Base-by-base conservation (phyloP, 2,797 vertebrate species). In the Kryptopterus vitreolus region DNA sequence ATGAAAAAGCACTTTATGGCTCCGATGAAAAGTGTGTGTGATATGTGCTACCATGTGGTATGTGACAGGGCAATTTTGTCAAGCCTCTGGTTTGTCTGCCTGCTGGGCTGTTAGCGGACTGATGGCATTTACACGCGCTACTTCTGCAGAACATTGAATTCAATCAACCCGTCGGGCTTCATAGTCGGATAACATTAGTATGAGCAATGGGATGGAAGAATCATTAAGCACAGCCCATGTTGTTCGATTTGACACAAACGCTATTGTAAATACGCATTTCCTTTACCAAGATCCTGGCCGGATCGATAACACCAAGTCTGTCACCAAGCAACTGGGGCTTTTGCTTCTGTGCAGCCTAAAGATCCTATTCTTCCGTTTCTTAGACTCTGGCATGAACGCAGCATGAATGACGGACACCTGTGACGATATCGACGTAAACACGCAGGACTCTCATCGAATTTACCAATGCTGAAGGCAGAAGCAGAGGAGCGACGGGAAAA, bases 241-340 rank as follows among this genome's bases (percentile, higher is more conserved):
- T 58, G 50, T 68, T 38, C 4, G 9, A n/a, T 65, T 29, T 43
- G 65, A 29, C 79, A 13, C 50, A 76, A 57, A 46, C 70, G 73
- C 63, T 46, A 24, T 66, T 29, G 65, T 9, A 50, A 33, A 80
- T 70, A 58, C 65, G 75, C 77, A 46, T 59, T 26, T 4, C 13
- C 33, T 74, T 74, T 58, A 74, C 43, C 53, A 43, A 68, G 73
- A 69, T 62, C 57, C 87, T 87, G 65, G 76, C 86, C 79, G 88
- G 76, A 91, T 93, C 90, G 86, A 93, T 93, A 86, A 84, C 82
- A 77, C 81, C 76, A 84, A 88, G 85, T 83, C 58, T 76, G 88
- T 92, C 91, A 87, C 91, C 89, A 88, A 88, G 92, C 92, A 93
- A 92, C 91, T 83, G 81, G 55, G 78, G 85, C 87, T 88, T n/a